Conservation (phyloP, 2,113 vertebrate species). For the Calyptomena viridis region DNA sequence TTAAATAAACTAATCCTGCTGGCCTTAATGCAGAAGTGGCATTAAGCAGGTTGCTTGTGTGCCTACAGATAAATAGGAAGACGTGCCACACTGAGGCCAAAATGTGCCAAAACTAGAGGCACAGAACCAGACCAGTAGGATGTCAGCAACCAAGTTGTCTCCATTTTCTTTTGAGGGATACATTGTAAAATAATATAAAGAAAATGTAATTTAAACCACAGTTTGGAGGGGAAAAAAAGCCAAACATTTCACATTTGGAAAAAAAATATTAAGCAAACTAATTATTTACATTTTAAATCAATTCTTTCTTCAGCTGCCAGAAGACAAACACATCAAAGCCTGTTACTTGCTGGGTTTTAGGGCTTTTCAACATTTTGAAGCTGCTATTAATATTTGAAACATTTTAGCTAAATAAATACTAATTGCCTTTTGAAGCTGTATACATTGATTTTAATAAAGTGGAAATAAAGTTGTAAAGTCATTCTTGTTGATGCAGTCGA, state of each 20-base stretch:
- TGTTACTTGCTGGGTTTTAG: constrained; percentile 16
- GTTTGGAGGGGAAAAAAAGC: not conserved
- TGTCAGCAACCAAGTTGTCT: not conserved
- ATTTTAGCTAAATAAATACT: constrained; percentile 14
- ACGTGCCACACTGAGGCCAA: not conserved
- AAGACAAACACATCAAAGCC: constrained; percentile 30
- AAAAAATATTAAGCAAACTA: constrained; percentile 27
- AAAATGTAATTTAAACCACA: not conserved
- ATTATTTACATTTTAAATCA: constrained; percentile 22
- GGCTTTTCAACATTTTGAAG: constrained; percentile 17
- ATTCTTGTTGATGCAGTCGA: not conserved
- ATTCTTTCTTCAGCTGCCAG: not conserved
- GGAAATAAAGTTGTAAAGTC: not conserved
- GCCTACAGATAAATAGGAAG: not conserved
- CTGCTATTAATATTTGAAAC: constrained; percentile 26
- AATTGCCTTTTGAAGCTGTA: not conserved
- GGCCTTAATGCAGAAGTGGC: not conserved
- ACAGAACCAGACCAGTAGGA: not conserved
- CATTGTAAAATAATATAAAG: not conserved
- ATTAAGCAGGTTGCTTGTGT: not conserved
- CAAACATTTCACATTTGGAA: not conserved
- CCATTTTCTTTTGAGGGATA: not conserved
- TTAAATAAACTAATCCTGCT: not conserved
- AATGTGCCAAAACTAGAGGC: not conserved
- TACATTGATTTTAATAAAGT: not conserved